phyloP scores from a whole-genome alignment of 2,113 vertebrate species.

The Rhea pennata region DNA sequence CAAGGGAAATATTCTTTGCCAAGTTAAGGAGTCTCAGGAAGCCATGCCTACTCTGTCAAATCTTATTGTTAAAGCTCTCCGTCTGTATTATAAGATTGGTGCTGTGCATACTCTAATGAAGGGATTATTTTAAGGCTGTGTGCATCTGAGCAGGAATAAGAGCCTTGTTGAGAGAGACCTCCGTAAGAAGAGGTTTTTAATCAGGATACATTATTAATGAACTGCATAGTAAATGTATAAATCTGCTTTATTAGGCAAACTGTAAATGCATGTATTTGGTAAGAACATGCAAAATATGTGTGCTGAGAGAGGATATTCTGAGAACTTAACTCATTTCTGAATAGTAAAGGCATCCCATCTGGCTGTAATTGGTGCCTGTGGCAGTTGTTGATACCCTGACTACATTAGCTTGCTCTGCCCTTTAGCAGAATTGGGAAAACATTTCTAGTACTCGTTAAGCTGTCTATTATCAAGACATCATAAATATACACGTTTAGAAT shows the following conservation, averaged over 20 bases:
- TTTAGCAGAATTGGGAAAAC: constrained; percentile 52
- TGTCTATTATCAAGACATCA: constrained; percentile 69
- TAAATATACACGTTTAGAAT: constrained; percentile 61
- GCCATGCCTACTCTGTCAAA: constrained; percentile 3
- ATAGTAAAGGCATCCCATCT: constrained; percentile 30
- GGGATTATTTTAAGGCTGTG: constrained; percentile 31
- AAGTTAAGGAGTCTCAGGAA: constrained; percentile 1
- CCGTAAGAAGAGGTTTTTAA: constrained; percentile 45
- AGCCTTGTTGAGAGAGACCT: background rate
- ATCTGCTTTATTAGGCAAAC: constrained; percentile 47
- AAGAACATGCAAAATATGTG: constrained; percentile 2
- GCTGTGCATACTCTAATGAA: constrained; percentile 15
- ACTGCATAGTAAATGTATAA: constrained; percentile 3
- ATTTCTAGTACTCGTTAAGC: constrained; percentile 63
- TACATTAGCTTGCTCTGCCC: constrained; percentile 54
- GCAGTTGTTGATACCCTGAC: constrained; percentile 52
- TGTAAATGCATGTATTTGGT: constrained; percentile 35
- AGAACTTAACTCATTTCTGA: constrained; percentile 59
- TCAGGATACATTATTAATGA: constrained; percentile 54
- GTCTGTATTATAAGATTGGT: background rate
- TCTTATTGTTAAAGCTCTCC: background rate
- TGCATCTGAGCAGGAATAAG: background rate
- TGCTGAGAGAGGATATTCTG: constrained; percentile 49
- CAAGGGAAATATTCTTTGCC: background rate
- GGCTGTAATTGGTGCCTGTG: constrained; percentile 65